These are phyloP conservation scores for Siniperca chuatsi DNA, from an alignment of 2,113 vertebrate species.

Conservation along the genomic window DNA sequence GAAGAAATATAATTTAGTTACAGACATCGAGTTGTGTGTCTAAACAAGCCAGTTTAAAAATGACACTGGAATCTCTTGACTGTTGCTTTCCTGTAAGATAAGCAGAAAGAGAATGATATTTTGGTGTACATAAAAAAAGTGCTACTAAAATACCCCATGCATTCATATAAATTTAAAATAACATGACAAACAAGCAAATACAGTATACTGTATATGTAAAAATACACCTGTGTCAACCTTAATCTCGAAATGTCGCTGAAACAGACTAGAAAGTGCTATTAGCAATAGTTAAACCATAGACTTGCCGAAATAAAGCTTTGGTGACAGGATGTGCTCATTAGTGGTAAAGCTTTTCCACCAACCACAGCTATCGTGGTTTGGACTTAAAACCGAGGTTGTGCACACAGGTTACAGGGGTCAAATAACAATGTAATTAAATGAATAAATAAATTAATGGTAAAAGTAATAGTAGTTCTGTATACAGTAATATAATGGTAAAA, in stretches of 20 bases:
- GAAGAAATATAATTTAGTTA: not conserved
- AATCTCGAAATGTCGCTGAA: not conserved
- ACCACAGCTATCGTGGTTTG: not conserved
- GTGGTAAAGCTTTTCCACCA: not conserved
- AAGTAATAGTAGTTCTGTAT: not conserved
- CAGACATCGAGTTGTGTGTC: not conserved
- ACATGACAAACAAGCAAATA: not conserved
- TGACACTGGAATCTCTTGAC: not conserved
- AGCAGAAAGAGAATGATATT: no score
- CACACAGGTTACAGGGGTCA: not conserved
- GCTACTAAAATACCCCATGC: no score
- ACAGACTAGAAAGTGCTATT: not conserved
- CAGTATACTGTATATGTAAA: not conserved
- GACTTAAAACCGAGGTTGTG: not conserved
- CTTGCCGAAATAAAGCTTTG: not conserved
- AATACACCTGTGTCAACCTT: not conserved
- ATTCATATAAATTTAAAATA: no score
- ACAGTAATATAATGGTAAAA: not conserved
- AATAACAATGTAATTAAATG: not conserved
- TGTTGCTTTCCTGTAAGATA: not conserved
- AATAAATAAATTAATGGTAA: not conserved
- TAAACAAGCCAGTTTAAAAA: slow-evolving; percentile 9
- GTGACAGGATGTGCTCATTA: slow-evolving; percentile 14
- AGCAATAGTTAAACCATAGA: no score
- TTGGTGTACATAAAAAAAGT: no score